Conservation (phyloP, 2,113 vertebrate species). For the Dicentrarchus labrax region DNA sequence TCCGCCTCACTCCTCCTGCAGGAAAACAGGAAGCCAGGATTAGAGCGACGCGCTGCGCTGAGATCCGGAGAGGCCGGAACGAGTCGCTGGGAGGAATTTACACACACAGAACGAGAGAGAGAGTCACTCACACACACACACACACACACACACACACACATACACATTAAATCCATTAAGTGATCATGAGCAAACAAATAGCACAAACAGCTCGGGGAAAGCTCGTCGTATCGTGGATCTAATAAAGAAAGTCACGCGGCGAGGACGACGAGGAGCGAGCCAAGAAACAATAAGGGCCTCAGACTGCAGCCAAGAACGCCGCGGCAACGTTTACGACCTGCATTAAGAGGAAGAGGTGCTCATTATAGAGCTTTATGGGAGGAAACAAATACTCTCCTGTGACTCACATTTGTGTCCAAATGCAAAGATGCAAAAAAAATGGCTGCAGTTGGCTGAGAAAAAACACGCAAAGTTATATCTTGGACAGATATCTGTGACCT, state of each 20-base stretch:
- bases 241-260: slow-evolving; percentile 60
- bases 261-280: slow-evolving; percentile 55
- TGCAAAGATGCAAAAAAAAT: slow-evolving; percentile 65
- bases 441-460: slow-evolving; percentile 49
- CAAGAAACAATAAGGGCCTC: slow-evolving; percentile 70
- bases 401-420: slow-evolving; percentile 63
- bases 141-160: slow-evolving; percentile 26
- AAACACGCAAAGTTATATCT: slow-evolving; percentile 72
- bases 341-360: slow-evolving; percentile 67
- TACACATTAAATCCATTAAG: slow-evolving; percentile 64
- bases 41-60: slow-evolving; percentile 79
- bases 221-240: slow-evolving; percentile 40
- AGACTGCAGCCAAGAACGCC: slow-evolving; percentile 64
- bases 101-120: background rate
- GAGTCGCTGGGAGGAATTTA: slow-evolving; percentile 70
- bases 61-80: slow-evolving; percentile 82
- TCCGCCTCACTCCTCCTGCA: slow-evolving; percentile 77
- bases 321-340: slow-evolving; percentile 67
- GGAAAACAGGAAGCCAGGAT: slow-evolving; percentile 86
- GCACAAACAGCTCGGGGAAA: slow-evolving; percentile 65
- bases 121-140: slow-evolving; percentile 26
- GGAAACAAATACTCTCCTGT: slow-evolving; percentile 70
- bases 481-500: slow-evolving; percentile 79
- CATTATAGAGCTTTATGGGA: slow-evolving; percentile 69
- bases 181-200: slow-evolving; percentile 75